phyloP scores from a whole-genome alignment of 2,113 vertebrate genomes.

The Psephotus haematonotus region DNA sequence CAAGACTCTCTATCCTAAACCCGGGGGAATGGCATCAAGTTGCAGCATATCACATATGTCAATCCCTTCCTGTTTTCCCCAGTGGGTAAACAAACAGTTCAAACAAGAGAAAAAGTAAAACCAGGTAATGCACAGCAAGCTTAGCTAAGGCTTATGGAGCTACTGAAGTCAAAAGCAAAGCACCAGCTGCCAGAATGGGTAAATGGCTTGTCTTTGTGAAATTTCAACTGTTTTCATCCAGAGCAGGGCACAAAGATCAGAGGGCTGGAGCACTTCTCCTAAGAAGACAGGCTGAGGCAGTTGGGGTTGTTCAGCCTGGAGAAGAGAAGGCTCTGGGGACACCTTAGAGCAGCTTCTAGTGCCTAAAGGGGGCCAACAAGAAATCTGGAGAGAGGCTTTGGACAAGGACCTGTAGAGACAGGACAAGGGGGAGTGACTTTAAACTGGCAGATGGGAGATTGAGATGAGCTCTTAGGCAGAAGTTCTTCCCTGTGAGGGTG shows the following conservation, averaged over 20 bases:
- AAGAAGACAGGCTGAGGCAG: background rate
- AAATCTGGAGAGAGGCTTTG: background rate
- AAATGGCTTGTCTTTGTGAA: background rate
- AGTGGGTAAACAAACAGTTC: background rate
- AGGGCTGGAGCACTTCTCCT: background rate
- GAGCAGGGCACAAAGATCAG: background rate
- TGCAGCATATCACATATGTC: background rate
- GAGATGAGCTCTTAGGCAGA: background rate
- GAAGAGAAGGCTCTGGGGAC: background rate
- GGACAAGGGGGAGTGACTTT: background rate
- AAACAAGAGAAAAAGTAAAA: background rate
- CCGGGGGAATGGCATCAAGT: background rate
- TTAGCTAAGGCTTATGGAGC: background rate
- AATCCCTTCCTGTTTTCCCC: background rate
- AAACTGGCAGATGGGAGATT: background rate
- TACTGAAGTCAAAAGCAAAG: background rate
- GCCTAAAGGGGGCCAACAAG: background rate
- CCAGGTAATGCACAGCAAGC: accelerated
- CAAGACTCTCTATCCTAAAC: background rate
- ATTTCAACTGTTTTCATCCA: background rate
- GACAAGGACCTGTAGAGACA: background rate
- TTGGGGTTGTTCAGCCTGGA: background rate
- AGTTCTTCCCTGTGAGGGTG: background rate
- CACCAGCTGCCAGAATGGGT: background rate
- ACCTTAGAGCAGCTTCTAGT: background rate